phyloP scores from a whole-genome alignment of 1,140 invertebrate species.

The Leptinotarsa undecemlineata region DNA sequence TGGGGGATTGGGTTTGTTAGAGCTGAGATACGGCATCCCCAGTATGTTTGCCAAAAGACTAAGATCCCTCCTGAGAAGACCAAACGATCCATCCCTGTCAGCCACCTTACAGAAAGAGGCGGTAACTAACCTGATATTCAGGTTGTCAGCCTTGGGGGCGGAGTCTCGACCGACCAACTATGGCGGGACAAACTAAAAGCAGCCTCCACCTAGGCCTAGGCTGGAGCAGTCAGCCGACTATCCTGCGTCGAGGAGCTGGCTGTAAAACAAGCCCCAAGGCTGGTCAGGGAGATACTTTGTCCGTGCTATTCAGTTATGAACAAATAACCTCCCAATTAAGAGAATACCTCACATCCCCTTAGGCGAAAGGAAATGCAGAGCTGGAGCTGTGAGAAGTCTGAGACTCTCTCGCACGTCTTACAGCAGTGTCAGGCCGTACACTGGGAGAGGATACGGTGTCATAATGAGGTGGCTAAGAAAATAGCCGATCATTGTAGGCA shows the following conservation, averaged over 20 bases:
- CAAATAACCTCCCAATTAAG: conserved; percentile 25
- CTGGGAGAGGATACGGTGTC: conserved; percentile 25
- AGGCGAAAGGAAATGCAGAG: conserved; percentile 15
- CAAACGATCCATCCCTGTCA: too few relatives aligned
- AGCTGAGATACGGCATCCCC: too few relatives aligned
- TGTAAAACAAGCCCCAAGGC: not conserved
- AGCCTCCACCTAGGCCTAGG: too few relatives aligned
- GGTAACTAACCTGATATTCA: too few relatives aligned
- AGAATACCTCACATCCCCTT: not conserved
- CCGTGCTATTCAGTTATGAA: conserved; percentile 31
- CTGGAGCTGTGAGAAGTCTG: conserved; percentile 20
- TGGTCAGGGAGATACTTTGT: conserved; percentile 29
- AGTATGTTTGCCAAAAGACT: too few relatives aligned
- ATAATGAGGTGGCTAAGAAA: not conserved
- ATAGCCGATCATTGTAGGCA: conserved; percentile 6
- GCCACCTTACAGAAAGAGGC: too few relatives aligned
- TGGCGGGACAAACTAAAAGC: too few relatives aligned
- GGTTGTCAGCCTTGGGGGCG: too few relatives aligned
- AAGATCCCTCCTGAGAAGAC: too few relatives aligned
- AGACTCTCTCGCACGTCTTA: conserved; percentile 36
- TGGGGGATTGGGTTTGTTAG: too few relatives aligned
- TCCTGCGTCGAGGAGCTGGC: not conserved
- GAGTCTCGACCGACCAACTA: too few relatives aligned
- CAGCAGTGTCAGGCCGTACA: conserved; percentile 34
- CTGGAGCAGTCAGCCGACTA: too few relatives aligned